phyloP scores from a whole-genome alignment of 2,888 invertebrate species.

The Sepioteuthis lessoniana region DNA sequence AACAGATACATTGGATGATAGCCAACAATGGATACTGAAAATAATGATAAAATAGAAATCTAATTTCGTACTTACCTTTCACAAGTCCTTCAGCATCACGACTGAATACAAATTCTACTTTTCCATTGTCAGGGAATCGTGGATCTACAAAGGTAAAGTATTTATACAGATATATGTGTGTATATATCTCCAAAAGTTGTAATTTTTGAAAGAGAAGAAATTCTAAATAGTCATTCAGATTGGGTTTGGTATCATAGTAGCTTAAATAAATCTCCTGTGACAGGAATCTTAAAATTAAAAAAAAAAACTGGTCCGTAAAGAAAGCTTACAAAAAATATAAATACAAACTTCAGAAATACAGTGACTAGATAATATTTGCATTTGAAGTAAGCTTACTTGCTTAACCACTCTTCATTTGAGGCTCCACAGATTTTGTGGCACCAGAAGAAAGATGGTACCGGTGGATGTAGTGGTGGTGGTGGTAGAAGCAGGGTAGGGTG shows the following conservation, averaged over 20 bases:
- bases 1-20: not conserved
- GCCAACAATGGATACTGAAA: not conserved
- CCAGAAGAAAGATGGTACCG: not conserved
- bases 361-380: conserved; percentile 10
- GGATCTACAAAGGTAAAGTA: conserved; percentile 79
- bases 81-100: conserved; percentile 71
- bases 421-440: conserved; percentile 21
- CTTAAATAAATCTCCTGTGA: not conserved
- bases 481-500: not conserved
- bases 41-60: not conserved
- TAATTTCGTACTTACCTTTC: conserved; percentile 58
- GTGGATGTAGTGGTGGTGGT: not conserved
- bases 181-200: conserved; percentile 23
- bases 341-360: not conserved
- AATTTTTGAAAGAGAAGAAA: not conserved
- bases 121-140: conserved; percentile 87
- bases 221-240: not conserved
- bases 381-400: conserved; percentile 23
- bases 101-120: conserved; percentile 88
- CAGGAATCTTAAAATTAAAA: not conserved
- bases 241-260: not conserved
- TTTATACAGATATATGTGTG: not conserved
- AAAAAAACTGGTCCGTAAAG: not conserved
- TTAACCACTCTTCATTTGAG: not conserved
- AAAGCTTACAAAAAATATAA: not conserved